Conservation (phyloP, 1,140 invertebrate genomes). For the Caenorhabditis remanei region DNA sequence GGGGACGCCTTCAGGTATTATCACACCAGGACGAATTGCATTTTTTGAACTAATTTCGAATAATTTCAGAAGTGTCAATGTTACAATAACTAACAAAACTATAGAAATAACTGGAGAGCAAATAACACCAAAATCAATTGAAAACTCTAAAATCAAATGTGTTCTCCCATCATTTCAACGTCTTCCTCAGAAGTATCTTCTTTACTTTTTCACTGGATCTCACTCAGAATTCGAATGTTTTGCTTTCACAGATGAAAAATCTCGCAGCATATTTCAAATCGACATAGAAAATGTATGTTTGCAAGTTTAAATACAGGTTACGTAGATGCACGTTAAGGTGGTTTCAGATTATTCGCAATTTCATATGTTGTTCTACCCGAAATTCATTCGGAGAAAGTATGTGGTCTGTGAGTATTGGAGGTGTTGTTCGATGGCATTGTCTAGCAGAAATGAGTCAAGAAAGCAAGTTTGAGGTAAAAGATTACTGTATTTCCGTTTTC, state of each 20-base stretch:
- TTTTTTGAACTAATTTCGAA: too few relatives aligned
- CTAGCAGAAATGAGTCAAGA: conserved; percentile 9
- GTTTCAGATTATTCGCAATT: conserved; percentile 10
- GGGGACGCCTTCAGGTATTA: neutral
- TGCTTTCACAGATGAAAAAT: conserved; percentile 12
- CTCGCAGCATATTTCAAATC: neutral
- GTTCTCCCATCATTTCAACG: conserved; percentile 19
- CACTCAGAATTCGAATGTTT: conserved; percentile 24
- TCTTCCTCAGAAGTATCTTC: conserved; percentile 39
- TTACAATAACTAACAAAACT: neutral
- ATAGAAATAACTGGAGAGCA: neutral
- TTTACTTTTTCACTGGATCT: conserved; percentile 12
- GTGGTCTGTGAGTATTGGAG: conserved; percentile 30
- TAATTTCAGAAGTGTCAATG: conserved; percentile 1
- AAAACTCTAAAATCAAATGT: conserved; percentile 2
- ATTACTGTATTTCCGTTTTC: neutral
- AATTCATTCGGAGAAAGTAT: conserved; percentile 13
- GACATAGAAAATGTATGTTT: neutral
- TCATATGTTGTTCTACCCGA: neutral
- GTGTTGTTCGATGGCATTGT: conserved; percentile 34
- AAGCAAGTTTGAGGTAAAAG: conserved; percentile 7
- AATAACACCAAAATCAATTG: neutral
- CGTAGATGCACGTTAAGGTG: neutral
- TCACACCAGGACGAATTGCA: neutral
- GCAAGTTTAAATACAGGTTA: neutral